Percentiles rank a stretch among this genome's conserved stretches.
phyloP scores from a whole-genome alignment of 2,113 vertebrate genomes.

The Pseudopodoces humilis region DNA sequence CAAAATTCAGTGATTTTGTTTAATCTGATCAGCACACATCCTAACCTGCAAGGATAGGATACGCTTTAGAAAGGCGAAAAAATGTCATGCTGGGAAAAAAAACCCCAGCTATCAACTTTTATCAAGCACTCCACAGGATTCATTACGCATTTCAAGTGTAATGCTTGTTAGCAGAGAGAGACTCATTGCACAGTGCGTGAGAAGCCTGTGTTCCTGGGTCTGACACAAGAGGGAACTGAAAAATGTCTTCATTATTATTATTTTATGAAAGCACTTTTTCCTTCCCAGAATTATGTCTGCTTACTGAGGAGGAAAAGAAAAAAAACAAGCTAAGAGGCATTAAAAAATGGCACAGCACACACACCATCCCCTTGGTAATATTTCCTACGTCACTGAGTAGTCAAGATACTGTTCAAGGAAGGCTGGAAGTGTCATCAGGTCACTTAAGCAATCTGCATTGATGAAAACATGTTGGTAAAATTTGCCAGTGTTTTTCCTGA shows the following conservation, averaged over 20 bases:
- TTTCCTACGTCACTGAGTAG: neutral
- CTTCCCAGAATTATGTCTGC: neutral
- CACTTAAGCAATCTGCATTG: neutral
- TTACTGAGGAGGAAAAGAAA: neutral
- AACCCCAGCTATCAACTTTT: neutral
- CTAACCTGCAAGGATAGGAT: neutral
- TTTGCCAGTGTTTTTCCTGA: neutral
- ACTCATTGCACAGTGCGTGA: neutral
- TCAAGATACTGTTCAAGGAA: neutral
- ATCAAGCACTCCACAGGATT: slow-evolving; percentile 17
- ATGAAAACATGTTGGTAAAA: neutral
- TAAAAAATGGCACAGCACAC: neutral
- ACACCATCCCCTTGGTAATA: neutral
- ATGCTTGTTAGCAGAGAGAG: slow-evolving; percentile 12
- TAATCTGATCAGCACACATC: neutral
- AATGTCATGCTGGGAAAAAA: neutral
- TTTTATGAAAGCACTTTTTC: slow-evolving; percentile 9
- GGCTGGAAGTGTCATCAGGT: neutral
- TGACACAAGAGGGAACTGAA: slow-evolving; percentile 6
- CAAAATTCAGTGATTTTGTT: neutral
- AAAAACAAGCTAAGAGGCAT: neutral
- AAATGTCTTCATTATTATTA: slow-evolving; percentile 14
- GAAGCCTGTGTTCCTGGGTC: slow-evolving; percentile 1
- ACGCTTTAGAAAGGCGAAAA: neutral
- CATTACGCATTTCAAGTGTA: slow-evolving; percentile 17